Conservation (phyloP, 2,888 invertebrate species). For the Elgonia sp. region DNA sequence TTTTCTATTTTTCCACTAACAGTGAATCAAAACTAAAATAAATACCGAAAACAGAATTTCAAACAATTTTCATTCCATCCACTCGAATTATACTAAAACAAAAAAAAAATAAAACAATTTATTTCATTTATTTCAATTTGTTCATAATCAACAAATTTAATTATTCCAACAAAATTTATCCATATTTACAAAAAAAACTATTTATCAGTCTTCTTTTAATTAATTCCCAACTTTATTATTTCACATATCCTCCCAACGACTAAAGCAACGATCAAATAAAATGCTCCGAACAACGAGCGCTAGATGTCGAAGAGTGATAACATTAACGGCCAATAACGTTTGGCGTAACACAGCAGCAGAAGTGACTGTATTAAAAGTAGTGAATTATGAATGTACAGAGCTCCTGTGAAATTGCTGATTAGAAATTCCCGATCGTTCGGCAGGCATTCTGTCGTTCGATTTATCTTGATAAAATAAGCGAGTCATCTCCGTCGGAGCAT, state of each 20-base stretch:
- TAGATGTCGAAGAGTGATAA: neutral
- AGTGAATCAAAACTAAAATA: too few species aligned
- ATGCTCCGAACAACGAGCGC: neutral
- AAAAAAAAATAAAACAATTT: too few species aligned
- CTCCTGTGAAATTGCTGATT: slow-evolving; percentile 36
- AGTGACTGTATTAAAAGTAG: slow-evolving; percentile 37
- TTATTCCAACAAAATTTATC: too few species aligned
- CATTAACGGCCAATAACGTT: slow-evolving; percentile 19
- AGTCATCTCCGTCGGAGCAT: slow-evolving; percentile 55
- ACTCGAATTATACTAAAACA: too few species aligned
- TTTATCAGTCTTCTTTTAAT: neutral
- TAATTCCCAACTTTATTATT: neutral
- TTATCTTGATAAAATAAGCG: slow-evolving; percentile 71
- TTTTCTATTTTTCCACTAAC: neutral
- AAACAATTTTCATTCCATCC: too few species aligned
- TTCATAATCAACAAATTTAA: too few species aligned
- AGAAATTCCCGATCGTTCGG: slow-evolving; percentile 56
- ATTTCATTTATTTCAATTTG: neutral
- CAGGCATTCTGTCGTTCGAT: slow-evolving; percentile 56
- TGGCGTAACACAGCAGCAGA: neutral
- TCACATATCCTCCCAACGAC: neutral
- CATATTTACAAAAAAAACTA: too few species aligned
- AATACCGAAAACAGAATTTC: too few species aligned
- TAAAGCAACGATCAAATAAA: neutral
- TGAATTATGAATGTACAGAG: slow-evolving; percentile 56